These are phyloP conservation scores for Drosophila nr. medialis DNA, from an alignment of 2,888 invertebrate genomes.

Conservation along the genomic window DNA sequence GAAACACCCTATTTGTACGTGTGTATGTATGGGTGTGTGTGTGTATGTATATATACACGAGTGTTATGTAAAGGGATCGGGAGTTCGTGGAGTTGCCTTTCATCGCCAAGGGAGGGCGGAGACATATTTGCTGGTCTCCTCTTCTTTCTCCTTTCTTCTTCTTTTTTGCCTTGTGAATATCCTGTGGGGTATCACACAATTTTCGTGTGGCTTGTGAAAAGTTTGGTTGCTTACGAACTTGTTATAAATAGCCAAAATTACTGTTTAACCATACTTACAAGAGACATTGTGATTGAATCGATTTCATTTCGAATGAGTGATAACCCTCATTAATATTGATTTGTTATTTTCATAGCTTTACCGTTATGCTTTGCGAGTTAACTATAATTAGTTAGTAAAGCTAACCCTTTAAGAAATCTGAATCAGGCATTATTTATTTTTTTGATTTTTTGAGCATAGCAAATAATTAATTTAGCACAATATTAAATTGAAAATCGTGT, in stretches of 20 bases:
- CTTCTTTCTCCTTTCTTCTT: slow-evolving; percentile 11
- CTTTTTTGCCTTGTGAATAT: background rate
- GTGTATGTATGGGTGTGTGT: background rate
- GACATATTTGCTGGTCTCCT: background rate
- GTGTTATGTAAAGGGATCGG: slow-evolving; percentile 39
- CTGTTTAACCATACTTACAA: slow-evolving; percentile 1
- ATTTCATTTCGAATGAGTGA: background rate
- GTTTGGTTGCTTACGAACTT: slow-evolving; percentile 19
- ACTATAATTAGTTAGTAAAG: background rate
- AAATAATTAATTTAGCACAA: too few species aligned
- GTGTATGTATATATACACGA: background rate
- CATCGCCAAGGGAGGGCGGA: slow-evolving; percentile 50
- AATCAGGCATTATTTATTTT: background rate
- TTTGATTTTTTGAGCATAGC: background rate
- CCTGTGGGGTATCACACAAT: slow-evolving; percentile 22
- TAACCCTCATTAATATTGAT: slow-evolving; percentile 13
- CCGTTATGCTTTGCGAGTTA: background rate
- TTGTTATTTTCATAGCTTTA: background rate
- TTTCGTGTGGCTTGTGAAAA: slow-evolving; percentile 29
- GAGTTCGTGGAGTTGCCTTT: slow-evolving; percentile 52
- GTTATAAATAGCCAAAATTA: slow-evolving; percentile 22
- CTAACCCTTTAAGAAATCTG: background rate
- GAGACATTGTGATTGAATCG: slow-evolving; percentile 3
- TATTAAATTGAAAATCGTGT: background rate
- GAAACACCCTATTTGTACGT: slow-evolving; percentile 31